Conservation (phyloP, 2,113 vertebrate species). For the Spea bombifrons region DNA sequence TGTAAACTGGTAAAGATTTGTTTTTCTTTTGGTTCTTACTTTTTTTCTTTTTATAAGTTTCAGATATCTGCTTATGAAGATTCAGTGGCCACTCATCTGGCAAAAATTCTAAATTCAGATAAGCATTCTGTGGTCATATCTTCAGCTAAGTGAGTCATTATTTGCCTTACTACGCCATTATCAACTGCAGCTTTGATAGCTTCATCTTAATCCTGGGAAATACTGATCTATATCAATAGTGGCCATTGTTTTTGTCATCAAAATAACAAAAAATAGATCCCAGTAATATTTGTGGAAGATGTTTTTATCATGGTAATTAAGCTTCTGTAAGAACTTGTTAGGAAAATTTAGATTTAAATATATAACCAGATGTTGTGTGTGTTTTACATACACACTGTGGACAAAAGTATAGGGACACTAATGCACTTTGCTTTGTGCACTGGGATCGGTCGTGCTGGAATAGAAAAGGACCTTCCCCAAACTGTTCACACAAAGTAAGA, state of each 20-base stretch:
- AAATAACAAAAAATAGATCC: not conserved
- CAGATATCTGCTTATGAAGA: slow-evolving; percentile 93
- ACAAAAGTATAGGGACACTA: too few species aligned
- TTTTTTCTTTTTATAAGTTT: slow-evolving; percentile 59
- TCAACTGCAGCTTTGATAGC: not conserved
- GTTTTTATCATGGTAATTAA: not conserved
- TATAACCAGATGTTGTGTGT: too few species aligned
- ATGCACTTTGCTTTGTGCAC: too few species aligned
- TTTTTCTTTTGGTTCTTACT: not conserved
- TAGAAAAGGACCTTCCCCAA: too few species aligned
- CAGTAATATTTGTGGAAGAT: not conserved
- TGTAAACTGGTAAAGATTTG: too few species aligned
- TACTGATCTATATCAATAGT: not conserved
- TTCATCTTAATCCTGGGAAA: not conserved
- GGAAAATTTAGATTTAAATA: too few species aligned
- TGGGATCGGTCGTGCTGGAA: too few species aligned
- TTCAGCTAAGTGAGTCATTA: slow-evolving; percentile 87
- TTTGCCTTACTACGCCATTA: not conserved
- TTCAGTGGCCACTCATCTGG: slow-evolving; percentile 89
- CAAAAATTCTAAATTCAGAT: slow-evolving; percentile 96
- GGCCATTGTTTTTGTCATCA: not conserved
- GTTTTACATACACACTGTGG: too few species aligned
- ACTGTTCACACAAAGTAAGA: too few species aligned
- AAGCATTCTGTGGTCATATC: slow-evolving; percentile 91
- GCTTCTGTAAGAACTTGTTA: too few species aligned